Percentiles rank a stretch among this genome's conserved stretches.
Evolutionary conservation across 2,113 vertebrate genomes (phyloP).

Genomic region (Rallus limicola): DNA sequence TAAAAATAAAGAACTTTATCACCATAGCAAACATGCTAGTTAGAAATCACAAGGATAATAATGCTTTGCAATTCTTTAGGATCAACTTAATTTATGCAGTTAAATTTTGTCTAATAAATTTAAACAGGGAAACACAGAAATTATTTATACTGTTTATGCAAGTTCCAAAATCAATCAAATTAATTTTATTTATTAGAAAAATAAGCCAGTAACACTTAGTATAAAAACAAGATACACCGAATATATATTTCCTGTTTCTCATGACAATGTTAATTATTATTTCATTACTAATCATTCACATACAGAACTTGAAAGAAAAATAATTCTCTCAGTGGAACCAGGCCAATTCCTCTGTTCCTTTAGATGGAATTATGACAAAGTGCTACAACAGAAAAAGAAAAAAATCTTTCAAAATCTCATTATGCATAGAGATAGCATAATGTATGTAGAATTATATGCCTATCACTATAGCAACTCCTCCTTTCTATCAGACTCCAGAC

Average conservation of each 20-base stretch:
- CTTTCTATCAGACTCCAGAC: not conserved
- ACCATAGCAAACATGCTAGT: not conserved
- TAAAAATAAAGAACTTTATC: not conserved
- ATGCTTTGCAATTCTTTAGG: not conserved
- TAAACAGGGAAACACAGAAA: not conserved
- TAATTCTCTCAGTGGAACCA: not conserved
- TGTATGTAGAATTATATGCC: not conserved
- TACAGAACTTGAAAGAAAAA: not conserved
- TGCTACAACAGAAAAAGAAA: not conserved
- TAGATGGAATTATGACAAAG: not conserved
- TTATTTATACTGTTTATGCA: not conserved
- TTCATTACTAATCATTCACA: not conserved
- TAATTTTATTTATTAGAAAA: not conserved
- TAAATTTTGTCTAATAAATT: not conserved
- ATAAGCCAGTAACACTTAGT: not conserved
- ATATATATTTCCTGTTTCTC: not conserved
- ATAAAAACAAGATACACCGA: not conserved
- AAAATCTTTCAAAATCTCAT: not conserved
- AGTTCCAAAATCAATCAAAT: not conserved
- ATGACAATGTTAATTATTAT: not conserved
- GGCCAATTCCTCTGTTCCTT: not conserved
- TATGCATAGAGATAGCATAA: not conserved
- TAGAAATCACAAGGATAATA: not conserved
- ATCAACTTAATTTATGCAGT: not conserved
- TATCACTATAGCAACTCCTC: constrained; percentile 28